Evolutionary conservation across 2,797 vertebrate genomes (phyloP).

Genomic region (Hapalemur alaotrensis): DNA sequence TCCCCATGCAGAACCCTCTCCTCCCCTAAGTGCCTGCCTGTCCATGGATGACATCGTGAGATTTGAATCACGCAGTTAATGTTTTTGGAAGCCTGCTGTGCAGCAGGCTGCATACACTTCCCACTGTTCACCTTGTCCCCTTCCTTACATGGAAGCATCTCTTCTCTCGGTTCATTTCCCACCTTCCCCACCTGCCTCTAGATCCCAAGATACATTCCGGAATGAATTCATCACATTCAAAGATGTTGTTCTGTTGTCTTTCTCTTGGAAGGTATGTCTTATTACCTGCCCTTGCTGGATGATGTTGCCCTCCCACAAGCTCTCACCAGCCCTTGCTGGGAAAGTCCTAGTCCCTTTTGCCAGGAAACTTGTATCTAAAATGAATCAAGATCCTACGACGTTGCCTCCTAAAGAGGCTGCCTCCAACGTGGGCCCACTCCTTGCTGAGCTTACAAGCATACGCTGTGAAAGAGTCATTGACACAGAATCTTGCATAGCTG

Average conservation of each 20-base stretch:
- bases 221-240: not conserved
- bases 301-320: not conserved
- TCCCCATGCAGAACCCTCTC: not conserved
- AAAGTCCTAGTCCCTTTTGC: not conserved
- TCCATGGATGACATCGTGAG: rapidly evolving
- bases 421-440: not conserved
- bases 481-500: not conserved
- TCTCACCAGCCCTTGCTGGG: not conserved
- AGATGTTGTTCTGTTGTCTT: not conserved
- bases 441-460: not conserved
- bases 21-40: not conserved
- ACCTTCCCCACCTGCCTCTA: not conserved
- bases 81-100: not conserved
- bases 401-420: not conserved
- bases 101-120: not conserved
- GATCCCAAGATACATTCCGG: not conserved
- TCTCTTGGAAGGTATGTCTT: not conserved
- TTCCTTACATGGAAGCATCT: too few relatives aligned
- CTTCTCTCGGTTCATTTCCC: not conserved
- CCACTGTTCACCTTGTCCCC: not conserved
- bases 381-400: not conserved
- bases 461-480: not conserved
- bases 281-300: not conserved
- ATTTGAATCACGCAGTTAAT: not conserved
- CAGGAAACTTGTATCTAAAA: not conserved